These are phyloP conservation scores for Podabrus alpinus DNA, from an alignment of 2,888 invertebrate species.

Conservation along the genomic window DNA sequence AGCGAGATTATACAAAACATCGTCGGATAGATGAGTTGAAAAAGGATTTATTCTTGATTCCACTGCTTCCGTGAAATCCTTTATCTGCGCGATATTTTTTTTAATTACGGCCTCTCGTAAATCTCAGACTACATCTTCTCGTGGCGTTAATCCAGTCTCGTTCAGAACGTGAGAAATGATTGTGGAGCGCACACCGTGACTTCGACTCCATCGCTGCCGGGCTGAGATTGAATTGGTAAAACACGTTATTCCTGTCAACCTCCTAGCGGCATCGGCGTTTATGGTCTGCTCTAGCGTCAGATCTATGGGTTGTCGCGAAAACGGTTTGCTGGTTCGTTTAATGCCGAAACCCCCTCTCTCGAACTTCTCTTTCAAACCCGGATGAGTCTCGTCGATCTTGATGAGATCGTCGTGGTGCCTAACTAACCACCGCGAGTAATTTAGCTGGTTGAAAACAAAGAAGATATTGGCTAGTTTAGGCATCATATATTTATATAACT, in stretches of 20 bases:
- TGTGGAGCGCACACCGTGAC: slow-evolving; percentile 33
- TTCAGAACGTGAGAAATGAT: slow-evolving; percentile 24
- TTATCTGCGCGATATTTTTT: background rate
- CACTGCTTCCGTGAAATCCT: background rate
- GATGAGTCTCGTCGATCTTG: too few species aligned
- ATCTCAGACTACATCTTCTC: background rate
- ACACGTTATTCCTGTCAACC: slow-evolving; percentile 20
- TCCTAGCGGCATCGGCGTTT: too few species aligned
- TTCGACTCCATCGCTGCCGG: slow-evolving; percentile 38
- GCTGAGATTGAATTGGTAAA: slow-evolving; percentile 35
- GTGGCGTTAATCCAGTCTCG: background rate
- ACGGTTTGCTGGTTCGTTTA: slow-evolving; percentile 37
- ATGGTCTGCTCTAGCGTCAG: slow-evolving; percentile 30
- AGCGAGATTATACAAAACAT: slow-evolving; percentile 1
- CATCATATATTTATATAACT: slow-evolving; percentile 6
- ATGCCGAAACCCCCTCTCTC: slow-evolving; percentile 35
- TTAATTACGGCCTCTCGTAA: background rate
- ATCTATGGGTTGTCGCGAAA: slow-evolving; percentile 36
- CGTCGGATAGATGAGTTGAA: background rate
- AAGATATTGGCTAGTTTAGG: slow-evolving; percentile 27
- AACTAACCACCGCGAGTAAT: slow-evolving; percentile 29
- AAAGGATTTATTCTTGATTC: background rate
- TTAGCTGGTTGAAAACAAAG: slow-evolving; percentile 29
- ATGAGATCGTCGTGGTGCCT: slow-evolving; percentile 28
- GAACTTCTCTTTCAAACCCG: slow-evolving; percentile 28